Conservation (phyloP, 2,888 invertebrate genomes). For the Cephonodes hylas region DNA sequence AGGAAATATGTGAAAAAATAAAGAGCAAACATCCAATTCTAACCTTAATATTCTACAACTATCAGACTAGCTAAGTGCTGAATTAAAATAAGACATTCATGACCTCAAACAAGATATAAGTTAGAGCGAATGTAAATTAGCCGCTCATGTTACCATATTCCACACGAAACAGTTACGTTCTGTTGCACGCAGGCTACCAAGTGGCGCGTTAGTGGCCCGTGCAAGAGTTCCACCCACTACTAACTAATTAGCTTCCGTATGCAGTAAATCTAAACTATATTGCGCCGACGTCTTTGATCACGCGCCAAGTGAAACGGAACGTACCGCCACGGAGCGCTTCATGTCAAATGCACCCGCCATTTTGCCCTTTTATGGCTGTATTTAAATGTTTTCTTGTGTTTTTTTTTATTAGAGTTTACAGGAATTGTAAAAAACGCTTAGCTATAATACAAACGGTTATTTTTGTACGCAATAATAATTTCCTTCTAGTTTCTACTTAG, state of each 20-base stretch:
- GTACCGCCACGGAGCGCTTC: slow-evolving; percentile 61
- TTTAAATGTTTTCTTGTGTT: slow-evolving; percentile 14
- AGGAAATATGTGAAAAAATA: no score
- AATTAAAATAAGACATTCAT: slow-evolving; percentile 18
- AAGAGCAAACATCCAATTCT: background rate
- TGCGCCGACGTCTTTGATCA: slow-evolving; percentile 73
- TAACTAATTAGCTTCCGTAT: slow-evolving; percentile 76
- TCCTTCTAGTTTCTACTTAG: no score
- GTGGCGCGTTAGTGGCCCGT: slow-evolving; percentile 51
- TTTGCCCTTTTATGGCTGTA: slow-evolving; percentile 39
- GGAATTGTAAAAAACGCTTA: background rate
- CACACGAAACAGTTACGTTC: slow-evolving; percentile 52
- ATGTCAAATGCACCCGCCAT: slow-evolving; percentile 66
- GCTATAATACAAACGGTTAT: no score
- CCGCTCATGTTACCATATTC: slow-evolving; percentile 35
- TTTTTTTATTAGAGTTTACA: background rate
- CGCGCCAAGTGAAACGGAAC: slow-evolving; percentile 65
- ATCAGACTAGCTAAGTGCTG: background rate
- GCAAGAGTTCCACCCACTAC: slow-evolving; percentile 49
- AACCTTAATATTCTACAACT: background rate
- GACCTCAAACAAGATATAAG: slow-evolving; percentile 18
- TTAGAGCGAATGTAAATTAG: slow-evolving; percentile 19
- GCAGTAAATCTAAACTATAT: slow-evolving; percentile 70
- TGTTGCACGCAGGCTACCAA: slow-evolving; percentile 47
- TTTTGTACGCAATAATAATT: no score